These are phyloP conservation scores for Erebia aethiops DNA, from an alignment of 2,888 invertebrate species.

Conservation along the genomic window DNA sequence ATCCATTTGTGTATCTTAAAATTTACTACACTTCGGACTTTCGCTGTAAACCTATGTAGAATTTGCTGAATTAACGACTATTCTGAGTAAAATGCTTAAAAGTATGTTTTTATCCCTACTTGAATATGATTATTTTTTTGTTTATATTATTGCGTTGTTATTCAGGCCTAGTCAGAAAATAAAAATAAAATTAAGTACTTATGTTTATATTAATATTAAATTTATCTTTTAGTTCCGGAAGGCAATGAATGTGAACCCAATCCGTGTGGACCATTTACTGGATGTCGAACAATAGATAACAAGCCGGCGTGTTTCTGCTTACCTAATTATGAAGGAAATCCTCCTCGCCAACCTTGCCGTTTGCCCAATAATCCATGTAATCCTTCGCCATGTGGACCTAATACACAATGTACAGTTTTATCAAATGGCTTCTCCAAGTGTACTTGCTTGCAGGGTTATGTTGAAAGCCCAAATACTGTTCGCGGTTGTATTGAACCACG, in stretches of 20 bases:
- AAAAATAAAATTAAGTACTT: no score
- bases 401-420: conserved; percentile 91
- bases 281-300: conserved; percentile 89
- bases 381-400: conserved; percentile 93
- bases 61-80: background rate
- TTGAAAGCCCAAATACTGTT: conserved; percentile 94
- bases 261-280: conserved; percentile 92
- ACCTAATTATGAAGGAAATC: conserved; percentile 93
- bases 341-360: conserved; percentile 87
- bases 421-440: conserved; percentile 93
- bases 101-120: no score
- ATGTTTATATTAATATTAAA: background rate
- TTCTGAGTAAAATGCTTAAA: background rate
- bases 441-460: conserved; percentile 91
- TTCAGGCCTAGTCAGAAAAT: background rate
- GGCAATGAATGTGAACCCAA: conserved; percentile 92
- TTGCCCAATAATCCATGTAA: conserved; percentile 91
- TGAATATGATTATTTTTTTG: background rate
- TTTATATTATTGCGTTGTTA: background rate
- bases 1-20: background rate
- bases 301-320: conserved; percentile 93
- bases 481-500: conserved; percentile 91
- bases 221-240: conserved; percentile 87
- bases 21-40: background rate
- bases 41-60: background rate